Base-by-base conservation (phyloP, 2,113 vertebrate species). In the Lampris incognitus region DNA sequence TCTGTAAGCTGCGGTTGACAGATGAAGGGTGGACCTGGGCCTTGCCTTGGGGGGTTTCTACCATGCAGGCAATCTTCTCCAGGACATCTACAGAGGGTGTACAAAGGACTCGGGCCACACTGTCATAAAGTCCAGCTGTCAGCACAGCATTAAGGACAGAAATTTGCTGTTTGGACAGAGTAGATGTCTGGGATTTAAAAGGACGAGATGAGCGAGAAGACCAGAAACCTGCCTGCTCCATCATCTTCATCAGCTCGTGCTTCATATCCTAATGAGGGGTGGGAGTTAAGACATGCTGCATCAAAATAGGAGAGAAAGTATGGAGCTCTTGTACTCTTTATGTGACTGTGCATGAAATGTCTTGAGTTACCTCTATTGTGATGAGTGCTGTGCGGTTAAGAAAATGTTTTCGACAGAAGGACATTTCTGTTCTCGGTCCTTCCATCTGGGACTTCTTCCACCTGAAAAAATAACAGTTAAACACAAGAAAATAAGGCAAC, bases 1-100 rank as follows among this genome's bases (percentile, higher is more conserved):
- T 96, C 85, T 99, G 98, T 61, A 99, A 93, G 79, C 95, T 95
- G 67, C 96, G 91, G 85, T 99, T 99, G 39, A 99, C 95, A 1
- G 98, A 99, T 1, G 98, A 99, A 0, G 96, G 97, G 88, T 99
- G 97, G 55, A 98, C 97, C 83, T 98, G 96, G 0, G 98, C 97
- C 88, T 94, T 96, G 69, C 98, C 98, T 70, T 99, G 97, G 48
- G 97, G 95, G 0, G 98, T 99, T 92, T 99, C 97, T 61, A 95
- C 95, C 0, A 92, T 84, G 83, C 98, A 99, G 4, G 91, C 95
- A 78, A 96, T 74, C 4, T 94, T 95, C 71, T 99, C 98, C 7
- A 96, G 95, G 40, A 97, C 84, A 38, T 99, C 97, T 69, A 98
- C 95, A 1, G 98, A 97, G 9, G 95, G 95, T 0, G 90, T 93